Percentiles rank a stretch among this genome's conserved stretches.
Conservation (phyloP, 2,797 vertebrate species). For the Chloroceryle amazona region DNA sequence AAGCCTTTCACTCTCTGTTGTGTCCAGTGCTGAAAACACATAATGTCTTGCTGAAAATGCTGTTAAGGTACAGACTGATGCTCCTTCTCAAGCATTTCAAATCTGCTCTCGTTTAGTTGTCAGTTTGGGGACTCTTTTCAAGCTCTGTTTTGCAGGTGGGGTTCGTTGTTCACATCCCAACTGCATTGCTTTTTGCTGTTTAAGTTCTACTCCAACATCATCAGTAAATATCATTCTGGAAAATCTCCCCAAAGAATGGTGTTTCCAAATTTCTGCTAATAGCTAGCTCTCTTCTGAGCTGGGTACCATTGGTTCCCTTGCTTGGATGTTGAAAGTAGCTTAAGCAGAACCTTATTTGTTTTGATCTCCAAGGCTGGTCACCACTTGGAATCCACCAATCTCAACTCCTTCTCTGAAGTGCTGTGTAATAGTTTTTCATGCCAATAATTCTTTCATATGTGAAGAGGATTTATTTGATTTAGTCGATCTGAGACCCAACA, state of each 20-base stretch:
- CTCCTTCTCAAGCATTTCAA: background rate
- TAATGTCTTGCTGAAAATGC: background rate
- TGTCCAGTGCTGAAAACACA: background rate
- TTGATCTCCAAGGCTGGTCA: background rate
- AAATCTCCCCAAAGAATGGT: background rate
- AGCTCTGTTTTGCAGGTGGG: background rate
- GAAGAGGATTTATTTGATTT: background rate
- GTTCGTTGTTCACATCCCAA: background rate
- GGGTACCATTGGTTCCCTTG: background rate
- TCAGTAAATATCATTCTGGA: background rate
- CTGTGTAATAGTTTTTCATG: background rate
- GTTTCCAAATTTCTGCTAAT: background rate
- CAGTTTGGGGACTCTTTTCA: background rate
- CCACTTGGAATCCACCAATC: background rate
- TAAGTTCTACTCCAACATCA: background rate
- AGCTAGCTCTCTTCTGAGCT: background rate
- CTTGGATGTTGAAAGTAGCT: background rate
- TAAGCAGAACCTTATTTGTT: background rate
- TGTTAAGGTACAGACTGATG: background rate
- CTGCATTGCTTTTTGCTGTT: background rate
- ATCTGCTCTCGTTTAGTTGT: background rate
- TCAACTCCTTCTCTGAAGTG: background rate
- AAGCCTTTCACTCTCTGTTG: background rate
- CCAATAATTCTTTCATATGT: background rate
- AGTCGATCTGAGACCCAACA: background rate